phyloP scores from a whole-genome alignment of 37 sponge, comb jelly and placozoan species.

The Petrosia ficiformis region DNA sequence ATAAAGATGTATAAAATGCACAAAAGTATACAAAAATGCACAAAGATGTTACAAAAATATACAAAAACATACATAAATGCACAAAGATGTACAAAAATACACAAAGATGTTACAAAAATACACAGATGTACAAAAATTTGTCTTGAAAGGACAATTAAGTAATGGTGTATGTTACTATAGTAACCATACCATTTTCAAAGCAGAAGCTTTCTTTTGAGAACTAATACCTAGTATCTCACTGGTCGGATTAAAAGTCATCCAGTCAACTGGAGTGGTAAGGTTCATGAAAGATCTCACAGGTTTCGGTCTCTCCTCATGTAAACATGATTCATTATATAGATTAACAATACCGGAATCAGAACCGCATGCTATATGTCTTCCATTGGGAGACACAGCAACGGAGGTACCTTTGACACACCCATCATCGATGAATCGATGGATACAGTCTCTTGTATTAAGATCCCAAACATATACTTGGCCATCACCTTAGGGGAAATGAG shows the following conservation, averaged over 20 bases:
- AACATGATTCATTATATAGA: conserved; percentile 57
- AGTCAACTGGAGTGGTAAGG: conserved; percentile 65
- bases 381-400: conserved; percentile 59
- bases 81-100: no score
- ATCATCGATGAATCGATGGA: conserved; percentile 81
- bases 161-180: no score
- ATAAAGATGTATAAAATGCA: no score
- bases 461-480: conserved; percentile 96
- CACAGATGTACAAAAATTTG: no score
- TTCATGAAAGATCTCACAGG: conserved; percentile 77
- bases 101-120: no score
- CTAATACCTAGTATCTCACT: conserved; percentile 85
- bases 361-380: conserved; percentile 69
- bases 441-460: conserved; percentile 70
- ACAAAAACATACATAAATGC: no score
- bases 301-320: conserved; percentile 36
- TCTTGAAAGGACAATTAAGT: no score
- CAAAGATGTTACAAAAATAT: no score
- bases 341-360: conserved; percentile 88
- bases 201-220: conserved; percentile 71
- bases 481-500: conserved; percentile 68
- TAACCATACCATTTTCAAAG: conserved; percentile 71
- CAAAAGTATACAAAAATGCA: no score
- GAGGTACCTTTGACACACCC: conserved; percentile 66
- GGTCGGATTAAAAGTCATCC: conserved; percentile 50